Evolutionary conservation across 2,888 invertebrate genomes (phyloP).

Genomic region (Lysandra bellargus): DNA sequence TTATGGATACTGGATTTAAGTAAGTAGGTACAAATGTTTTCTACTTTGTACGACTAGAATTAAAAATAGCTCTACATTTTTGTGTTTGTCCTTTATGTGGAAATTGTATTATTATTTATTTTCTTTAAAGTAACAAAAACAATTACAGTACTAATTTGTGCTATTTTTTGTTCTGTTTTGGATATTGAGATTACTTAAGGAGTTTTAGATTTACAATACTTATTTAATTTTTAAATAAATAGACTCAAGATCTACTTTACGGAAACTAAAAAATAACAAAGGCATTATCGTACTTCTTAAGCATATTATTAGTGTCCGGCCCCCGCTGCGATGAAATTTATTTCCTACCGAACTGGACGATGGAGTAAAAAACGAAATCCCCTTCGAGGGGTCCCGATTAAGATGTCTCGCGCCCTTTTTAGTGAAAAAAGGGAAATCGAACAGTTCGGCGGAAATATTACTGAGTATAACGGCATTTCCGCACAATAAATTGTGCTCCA

Average conservation of each 20-base stretch:
- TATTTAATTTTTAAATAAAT: not conserved
- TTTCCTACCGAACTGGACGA: slow-evolving; percentile 28
- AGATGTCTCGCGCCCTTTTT: slow-evolving; percentile 78
- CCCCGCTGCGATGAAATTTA: slow-evolving; percentile 30
- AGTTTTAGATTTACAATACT: too few relatives aligned
- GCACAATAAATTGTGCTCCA: slow-evolving; percentile 80
- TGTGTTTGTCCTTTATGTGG: not conserved
- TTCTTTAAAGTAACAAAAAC: not conserved
- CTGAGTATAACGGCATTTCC: slow-evolving; percentile 77
- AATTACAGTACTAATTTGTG: too few relatives aligned
- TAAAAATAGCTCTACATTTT: not conserved
- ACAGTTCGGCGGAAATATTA: slow-evolving; percentile 79
- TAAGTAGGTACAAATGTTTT: not conserved
- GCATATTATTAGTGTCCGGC: slow-evolving; percentile 1
- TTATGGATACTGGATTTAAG: not conserved
- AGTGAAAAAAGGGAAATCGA: slow-evolving; percentile 78
- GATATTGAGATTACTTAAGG: too few relatives aligned
- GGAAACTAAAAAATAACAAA: not conserved
- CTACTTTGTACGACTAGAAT: not conserved
- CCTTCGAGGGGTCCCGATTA: slow-evolving; percentile 56
- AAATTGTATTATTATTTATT: not conserved
- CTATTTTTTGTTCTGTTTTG: too few relatives aligned
- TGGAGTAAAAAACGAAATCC: slow-evolving; percentile 23
- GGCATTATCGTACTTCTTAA: not conserved
- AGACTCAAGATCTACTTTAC: not conserved